Percentiles rank a stretch among this genome's conserved stretches.
Evolutionary conservation across 2,113 vertebrate genomes (phyloP).

Genomic region (Entosphenus tridentatus): DNA sequence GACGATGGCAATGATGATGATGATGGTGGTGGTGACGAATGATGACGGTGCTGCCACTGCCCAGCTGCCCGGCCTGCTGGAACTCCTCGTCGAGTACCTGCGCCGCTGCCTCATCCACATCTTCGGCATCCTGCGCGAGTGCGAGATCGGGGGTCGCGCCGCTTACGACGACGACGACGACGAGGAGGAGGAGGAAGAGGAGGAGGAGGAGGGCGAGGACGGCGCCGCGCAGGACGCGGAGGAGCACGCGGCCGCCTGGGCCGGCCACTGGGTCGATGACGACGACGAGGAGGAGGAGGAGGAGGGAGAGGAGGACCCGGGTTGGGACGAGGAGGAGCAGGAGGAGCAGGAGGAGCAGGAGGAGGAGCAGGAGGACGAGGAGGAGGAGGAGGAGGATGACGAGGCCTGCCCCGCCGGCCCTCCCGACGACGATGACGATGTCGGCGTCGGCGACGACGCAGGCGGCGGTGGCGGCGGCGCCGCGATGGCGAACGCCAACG

Average conservation of each 20-base stretch:
- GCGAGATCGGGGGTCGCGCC: conserved; percentile 77
- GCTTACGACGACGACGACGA: conserved; percentile 35
- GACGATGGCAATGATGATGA: no score
- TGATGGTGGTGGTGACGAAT: no score
- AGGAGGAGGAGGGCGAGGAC: conserved; percentile 21
- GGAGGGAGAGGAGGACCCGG: neutral
- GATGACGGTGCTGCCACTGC: no score
- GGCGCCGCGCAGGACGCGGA: neutral
- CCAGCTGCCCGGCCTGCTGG: conserved; percentile 76
- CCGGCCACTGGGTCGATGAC: neutral
- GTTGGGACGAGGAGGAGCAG: conserved; percentile 26
- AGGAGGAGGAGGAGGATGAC: conserved; percentile 30
- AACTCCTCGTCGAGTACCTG: conserved; percentile 90
- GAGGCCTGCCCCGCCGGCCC: conserved; percentile 14
- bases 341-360: conserved; percentile 24
- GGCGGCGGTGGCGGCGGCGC: conserved; percentile 15
- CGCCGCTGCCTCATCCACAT: conserved; percentile 94
- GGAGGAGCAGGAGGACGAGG: conserved; percentile 29
- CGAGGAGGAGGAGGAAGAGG: conserved; percentile 25
- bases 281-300: neutral
- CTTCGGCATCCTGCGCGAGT: conserved; percentile 87
- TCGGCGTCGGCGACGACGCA: conserved; percentile 26
- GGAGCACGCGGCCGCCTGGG: neutral
- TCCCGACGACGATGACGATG: conserved; percentile 25
- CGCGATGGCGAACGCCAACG: conserved; percentile 17